These are phyloP conservation scores for Yponomeuta sedellus DNA, from an alignment of 2,888 invertebrate species.

Conservation along the genomic window DNA sequence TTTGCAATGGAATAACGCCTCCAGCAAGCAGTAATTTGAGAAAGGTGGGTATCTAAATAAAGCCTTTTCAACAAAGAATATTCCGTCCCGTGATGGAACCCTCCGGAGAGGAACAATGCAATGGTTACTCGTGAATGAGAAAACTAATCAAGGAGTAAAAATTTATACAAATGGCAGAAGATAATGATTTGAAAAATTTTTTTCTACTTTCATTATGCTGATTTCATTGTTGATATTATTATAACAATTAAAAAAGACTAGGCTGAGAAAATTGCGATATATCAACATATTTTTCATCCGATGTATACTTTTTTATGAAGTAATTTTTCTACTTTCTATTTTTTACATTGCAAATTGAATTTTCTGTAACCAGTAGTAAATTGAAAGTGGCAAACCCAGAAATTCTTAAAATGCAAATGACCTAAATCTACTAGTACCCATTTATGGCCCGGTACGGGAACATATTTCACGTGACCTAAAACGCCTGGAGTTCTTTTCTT, in stretches of 20 bases:
- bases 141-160: neutral
- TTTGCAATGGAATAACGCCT: neutral
- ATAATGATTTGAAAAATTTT: too few relatives aligned
- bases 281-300: too few relatives aligned
- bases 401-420: too few relatives aligned
- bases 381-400: neutral
- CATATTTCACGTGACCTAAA: too few relatives aligned
- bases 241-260: too few relatives aligned
- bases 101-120: neutral
- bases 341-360: neutral
- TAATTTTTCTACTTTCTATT: too few relatives aligned
- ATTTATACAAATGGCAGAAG: neutral
- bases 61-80: neutral
- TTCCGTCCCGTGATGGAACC: neutral
- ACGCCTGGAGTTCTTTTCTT: too few relatives aligned
- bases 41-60: neutral
- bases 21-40: neutral
- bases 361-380: neutral
- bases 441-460: too few relatives aligned
- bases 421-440: too few relatives aligned
- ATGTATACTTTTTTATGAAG: too few relatives aligned
- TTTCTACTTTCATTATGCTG: neutral
- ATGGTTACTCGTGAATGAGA: neutral
- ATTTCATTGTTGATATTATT: neutral
- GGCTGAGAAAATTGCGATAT: too few relatives aligned